Evolutionary conservation across 2,888 invertebrate genomes (phyloP).

Genomic region (Andrena flavipes): DNA sequence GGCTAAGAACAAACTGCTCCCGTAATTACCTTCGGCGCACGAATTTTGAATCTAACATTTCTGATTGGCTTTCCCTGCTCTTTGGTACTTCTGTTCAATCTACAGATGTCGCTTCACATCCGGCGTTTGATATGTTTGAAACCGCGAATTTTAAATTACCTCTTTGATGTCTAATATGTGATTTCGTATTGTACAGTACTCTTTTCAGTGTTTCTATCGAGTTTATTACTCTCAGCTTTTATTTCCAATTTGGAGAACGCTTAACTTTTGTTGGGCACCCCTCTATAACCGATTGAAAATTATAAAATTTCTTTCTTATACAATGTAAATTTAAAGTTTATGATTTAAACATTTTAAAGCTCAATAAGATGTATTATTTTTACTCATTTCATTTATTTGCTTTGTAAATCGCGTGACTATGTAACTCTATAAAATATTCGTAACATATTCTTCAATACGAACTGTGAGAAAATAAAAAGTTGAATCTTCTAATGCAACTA

Average conservation of each 20-base stretch:
- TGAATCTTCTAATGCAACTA: neutral
- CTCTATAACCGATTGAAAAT: too few relatives aligned
- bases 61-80: neutral
- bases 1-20: neutral
- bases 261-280: too few relatives aligned
- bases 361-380: too few relatives aligned
- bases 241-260: too few relatives aligned
- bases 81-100: neutral
- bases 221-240: neutral
- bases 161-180: neutral
- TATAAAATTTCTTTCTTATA: too few relatives aligned
- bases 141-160: constrained; percentile 1
- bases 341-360: too few relatives aligned
- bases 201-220: neutral
- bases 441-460: constrained; percentile 4
- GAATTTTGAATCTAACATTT: neutral
- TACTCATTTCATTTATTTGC: too few relatives aligned
- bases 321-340: too few relatives aligned
- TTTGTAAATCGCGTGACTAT: too few relatives aligned
- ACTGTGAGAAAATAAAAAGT: neutral
- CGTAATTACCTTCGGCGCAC: neutral
- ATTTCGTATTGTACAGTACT: neutral
- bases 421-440: constrained; percentile 2
- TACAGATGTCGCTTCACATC: neutral
- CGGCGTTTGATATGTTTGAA: neutral